Evolutionary conservation across 2,888 invertebrate species (phyloP).

Genomic region (Chalcosyrphus nemorum): DNA sequence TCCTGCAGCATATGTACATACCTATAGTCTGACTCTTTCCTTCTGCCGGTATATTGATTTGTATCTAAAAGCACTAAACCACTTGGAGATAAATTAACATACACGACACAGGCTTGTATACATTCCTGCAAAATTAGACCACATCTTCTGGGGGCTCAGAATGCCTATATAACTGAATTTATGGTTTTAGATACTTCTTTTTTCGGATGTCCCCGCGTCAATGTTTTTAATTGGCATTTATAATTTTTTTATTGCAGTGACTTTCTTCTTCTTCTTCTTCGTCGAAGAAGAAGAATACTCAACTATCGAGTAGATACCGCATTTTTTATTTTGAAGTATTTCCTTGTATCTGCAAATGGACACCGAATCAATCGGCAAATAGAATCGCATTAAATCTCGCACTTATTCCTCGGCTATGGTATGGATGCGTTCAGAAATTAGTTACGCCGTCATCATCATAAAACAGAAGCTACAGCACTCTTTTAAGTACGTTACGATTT

Average conservation of each 20-base stretch:
- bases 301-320: too few species aligned
- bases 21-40: not conserved
- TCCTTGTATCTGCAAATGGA: not conserved
- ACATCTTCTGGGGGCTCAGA: slow-evolving; percentile 21
- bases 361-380: not conserved
- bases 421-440: slow-evolving; percentile 24
- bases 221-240: not conserved
- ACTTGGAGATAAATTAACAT: slow-evolving; percentile 33
- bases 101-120: slow-evolving; percentile 12
- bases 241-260: not conserved
- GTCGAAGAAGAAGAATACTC: too few species aligned
- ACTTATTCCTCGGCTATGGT: not conserved
- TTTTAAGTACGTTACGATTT: slow-evolving; percentile 11
- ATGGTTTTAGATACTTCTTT: not conserved
- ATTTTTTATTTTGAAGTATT: slow-evolving; percentile 10
- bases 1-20: slow-evolving; percentile 10
- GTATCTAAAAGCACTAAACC: slow-evolving; percentile 4
- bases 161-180: not conserved
- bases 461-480: slow-evolving; percentile 36
- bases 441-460: slow-evolving; percentile 30
- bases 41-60: not conserved
- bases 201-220: not conserved
- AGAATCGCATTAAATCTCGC: slow-evolving; percentile 3
- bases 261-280: not conserved
- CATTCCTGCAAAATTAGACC: slow-evolving; percentile 28